Percentiles rank a stretch among this genome's conserved stretches.
Conservation (phyloP, 23 tunicate genomes). For the Halocynthia roretzi region DNA sequence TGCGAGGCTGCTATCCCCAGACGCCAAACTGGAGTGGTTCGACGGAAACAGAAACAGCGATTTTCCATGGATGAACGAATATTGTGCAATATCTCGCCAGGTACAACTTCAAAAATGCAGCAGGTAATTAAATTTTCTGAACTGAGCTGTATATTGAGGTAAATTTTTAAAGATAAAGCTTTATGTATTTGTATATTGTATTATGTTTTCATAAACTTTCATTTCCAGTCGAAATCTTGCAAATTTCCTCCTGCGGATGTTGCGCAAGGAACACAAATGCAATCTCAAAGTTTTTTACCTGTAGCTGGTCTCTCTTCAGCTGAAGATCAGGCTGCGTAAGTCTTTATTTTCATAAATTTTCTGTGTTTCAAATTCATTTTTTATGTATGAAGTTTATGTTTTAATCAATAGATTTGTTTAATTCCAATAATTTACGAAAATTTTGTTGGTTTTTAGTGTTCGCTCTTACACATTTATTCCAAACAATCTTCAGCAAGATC, state of each 20-base stretch:
- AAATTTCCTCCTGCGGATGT: neutral
- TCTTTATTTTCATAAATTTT: no score
- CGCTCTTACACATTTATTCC: neutral
- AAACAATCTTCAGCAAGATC: neutral
- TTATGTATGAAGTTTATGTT: no score
- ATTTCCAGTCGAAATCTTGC: conserved; percentile 5
- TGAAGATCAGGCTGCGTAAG: neutral
- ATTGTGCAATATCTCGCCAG: neutral
- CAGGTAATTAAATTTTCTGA: neutral
- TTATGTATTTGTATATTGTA: neutral
- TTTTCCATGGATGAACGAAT: conserved; percentile 30
- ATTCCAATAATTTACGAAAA: neutral
- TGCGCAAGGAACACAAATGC: neutral
- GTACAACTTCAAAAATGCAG: neutral
- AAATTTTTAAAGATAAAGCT: neutral
- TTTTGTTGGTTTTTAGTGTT: neutral
- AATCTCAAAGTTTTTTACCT: no score
- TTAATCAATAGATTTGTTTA: no score
- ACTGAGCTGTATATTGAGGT: neutral
- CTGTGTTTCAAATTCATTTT: no score
- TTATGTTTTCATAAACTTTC: neutral
- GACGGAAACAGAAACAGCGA: conserved; percentile 20
- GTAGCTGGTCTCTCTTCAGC: neutral
- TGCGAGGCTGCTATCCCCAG: conserved; percentile 11
- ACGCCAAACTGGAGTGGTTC: conserved; percentile 3